Base-by-base conservation (phyloP, 2,797 vertebrate species). In the Lacerta agilis region DNA sequence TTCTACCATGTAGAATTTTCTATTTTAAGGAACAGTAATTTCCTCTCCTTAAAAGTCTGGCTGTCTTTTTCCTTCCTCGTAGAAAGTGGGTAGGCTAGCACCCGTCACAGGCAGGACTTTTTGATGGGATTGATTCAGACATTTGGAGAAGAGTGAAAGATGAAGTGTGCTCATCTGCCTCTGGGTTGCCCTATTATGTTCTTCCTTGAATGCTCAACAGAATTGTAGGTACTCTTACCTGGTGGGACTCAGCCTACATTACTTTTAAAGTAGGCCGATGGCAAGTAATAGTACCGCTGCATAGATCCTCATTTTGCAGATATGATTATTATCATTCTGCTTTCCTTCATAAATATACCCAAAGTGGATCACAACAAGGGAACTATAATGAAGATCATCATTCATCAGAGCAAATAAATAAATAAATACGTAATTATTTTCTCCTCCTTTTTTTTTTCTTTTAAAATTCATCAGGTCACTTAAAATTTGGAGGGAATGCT, bases 11-110 rank as follows among this genome's bases (percentile, higher is more conserved):
- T 2, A 41, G 36, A 33, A 71, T 71, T 61, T 88, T 88, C 82
- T 79, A 79, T 36, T 79, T 72, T 84, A 83, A 84, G 87, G 49
- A 43, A 45, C 79, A 77, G 71, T 43, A 41, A 78, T 77, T 29
- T 1, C 7, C 33, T 73, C 36, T 33, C 5, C 43, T 72, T 72
- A 71, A 84, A 84, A 29, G 3, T 77, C 61, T 82, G 71, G 4
- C 58, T 79, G 9, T 64, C 66, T 79, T 84, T 61, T n/a, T 11
- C 66, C 36, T 61, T 79, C 38, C 36, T 88, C 43, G 6, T 45
- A 27, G 66, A 72, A 72, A 79, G 43, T 17, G 33, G 29, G 13
- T 36, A 61, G 27, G 17, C 11, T 27, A 58, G 6, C n/a, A 10
- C 33, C 33, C 33, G 20, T 83, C 64, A 43, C 20, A 71, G 27